Evolutionary conservation across 2,797 vertebrate genomes (phyloP).

Genomic region (Falco berigora): DNA sequence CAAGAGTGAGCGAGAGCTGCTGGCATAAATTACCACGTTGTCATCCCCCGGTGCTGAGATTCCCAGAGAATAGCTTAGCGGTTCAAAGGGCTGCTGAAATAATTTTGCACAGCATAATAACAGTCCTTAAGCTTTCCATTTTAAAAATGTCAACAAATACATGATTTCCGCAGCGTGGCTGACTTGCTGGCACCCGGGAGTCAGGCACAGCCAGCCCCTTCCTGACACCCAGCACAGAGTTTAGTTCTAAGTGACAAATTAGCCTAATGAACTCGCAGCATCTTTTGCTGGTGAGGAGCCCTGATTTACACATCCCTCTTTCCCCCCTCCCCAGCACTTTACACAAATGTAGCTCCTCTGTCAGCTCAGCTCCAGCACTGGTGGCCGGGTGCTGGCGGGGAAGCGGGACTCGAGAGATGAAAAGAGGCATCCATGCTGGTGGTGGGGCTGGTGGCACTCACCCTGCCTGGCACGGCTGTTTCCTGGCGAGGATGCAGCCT

Average conservation of each 20-base stretch:
- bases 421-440: fast-evolving
- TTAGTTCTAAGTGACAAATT: not conserved
- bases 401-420: not conserved
- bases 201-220: not conserved
- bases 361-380: not conserved
- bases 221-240: not conserved
- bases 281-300: not conserved
- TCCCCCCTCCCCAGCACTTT: not conserved
- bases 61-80: not conserved
- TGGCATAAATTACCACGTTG: constrained; percentile 11
- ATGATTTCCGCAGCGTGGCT: not conserved
- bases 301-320: not conserved
- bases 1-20: not conserved
- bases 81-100: constrained; percentile 30
- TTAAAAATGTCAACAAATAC: not conserved
- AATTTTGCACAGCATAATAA: not conserved
- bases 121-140: not conserved
- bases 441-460: not conserved
- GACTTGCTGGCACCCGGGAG: not conserved
- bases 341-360: not conserved
- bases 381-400: not conserved
- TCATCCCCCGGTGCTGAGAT: not conserved
- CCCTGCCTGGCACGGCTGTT: not conserved
- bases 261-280: not conserved
- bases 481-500: not conserved